These are phyloP conservation scores for Podiceps cristatus DNA, from an alignment of 2,113 vertebrate species.

Conservation along the genomic window DNA sequence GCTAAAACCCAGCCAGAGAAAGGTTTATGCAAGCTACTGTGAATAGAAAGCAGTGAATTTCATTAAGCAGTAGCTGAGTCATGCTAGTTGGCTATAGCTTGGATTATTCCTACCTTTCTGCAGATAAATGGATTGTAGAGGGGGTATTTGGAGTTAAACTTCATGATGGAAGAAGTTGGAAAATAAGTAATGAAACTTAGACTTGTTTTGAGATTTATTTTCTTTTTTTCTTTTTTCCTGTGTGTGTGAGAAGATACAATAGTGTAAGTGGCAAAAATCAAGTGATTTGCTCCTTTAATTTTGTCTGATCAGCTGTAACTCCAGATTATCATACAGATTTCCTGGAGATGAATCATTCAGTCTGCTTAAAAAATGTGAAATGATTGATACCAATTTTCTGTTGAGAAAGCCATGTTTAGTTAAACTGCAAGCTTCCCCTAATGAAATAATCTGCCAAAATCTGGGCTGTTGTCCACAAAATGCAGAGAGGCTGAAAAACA, in stretches of 20 bases:
- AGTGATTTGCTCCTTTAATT: neutral
- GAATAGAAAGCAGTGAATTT: neutral
- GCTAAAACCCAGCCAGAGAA: neutral
- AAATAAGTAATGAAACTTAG: neutral
- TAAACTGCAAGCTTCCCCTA: conserved; percentile 32
- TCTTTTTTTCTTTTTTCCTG: neutral
- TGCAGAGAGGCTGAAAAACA: conserved; percentile 33
- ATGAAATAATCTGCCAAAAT: conserved; percentile 54
- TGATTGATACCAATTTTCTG: conserved; percentile 35
- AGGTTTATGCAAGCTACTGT: neutral
- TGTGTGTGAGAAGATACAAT: neutral
- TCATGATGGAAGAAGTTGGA: neutral
- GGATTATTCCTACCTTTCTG: neutral
- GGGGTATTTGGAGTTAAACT: neutral
- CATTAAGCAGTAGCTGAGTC: neutral
- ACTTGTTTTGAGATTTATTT: neutral
- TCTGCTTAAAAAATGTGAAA: conserved; percentile 3
- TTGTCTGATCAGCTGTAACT: neutral
- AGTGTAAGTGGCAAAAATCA: neutral
- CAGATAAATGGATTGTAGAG: neutral
- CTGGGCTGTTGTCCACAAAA: conserved; percentile 52
- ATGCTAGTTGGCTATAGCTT: neutral
- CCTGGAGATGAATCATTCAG: conserved; percentile 29
- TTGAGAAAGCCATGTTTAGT: conserved; percentile 9
- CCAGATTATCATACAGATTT: conserved; percentile 29